A percentile compares a stretch with the other conserved stretches of the same genome.
phyloP scores from a whole-genome alignment of 2,888 invertebrate genomes.

The Creontiades dilutus region DNA sequence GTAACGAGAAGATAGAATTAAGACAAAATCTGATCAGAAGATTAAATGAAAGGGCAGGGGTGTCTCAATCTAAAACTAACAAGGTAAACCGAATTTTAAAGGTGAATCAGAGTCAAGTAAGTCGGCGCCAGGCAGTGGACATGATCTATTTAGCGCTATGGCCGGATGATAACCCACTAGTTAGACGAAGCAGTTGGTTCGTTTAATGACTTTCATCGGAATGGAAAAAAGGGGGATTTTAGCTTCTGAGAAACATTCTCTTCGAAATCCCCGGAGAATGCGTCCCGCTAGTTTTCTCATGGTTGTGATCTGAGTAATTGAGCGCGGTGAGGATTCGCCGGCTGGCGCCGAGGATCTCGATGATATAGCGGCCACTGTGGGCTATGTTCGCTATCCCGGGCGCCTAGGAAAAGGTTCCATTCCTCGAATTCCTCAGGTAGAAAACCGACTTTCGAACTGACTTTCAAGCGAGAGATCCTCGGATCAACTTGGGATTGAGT shows the following conservation, averaged over 20 bases:
- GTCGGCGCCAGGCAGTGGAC: too few species aligned
- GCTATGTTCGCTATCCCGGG: slow-evolving; percentile 5
- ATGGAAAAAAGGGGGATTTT: not conserved
- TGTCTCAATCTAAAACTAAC: too few species aligned
- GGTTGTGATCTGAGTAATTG: slow-evolving; percentile 66
- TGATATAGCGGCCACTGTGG: not conserved
- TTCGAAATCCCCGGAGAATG: not conserved
- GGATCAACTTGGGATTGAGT: too few species aligned
- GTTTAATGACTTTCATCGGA: too few species aligned
- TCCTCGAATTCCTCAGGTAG: slow-evolving; percentile 45
- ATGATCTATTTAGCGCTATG: too few species aligned
- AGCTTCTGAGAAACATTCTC: not conserved
- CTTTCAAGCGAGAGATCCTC: not conserved
- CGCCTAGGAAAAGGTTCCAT: slow-evolving; percentile 48
- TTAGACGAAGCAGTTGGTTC: too few species aligned
- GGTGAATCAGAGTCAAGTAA: too few species aligned
- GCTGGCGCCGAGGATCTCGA: slow-evolving; percentile 45
- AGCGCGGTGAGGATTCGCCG: slow-evolving; percentile 29
- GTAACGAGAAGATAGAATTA: too few species aligned
- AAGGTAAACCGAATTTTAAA: too few species aligned
- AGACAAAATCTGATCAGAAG: too few species aligned
- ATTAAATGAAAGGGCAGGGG: too few species aligned
- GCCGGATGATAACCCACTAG: too few species aligned
- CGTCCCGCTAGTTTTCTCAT: slow-evolving; percentile 60
- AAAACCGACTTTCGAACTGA: slow-evolving; percentile 43